phyloP scores from a whole-genome alignment of 2,797 vertebrate species.

The Danio albolineatus region DNA sequence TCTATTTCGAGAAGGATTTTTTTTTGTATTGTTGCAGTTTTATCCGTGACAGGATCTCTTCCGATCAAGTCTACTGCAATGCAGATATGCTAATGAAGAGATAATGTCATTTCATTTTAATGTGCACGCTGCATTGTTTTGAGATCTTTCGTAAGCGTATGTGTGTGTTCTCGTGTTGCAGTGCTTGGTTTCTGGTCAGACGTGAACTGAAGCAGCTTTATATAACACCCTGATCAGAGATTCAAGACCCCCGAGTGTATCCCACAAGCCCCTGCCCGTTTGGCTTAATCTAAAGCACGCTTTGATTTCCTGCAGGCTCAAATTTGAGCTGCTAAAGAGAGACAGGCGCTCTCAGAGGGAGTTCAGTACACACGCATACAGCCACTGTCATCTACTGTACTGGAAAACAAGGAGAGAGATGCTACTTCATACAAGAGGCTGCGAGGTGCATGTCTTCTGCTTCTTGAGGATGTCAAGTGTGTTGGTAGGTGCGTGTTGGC shows the following conservation, averaged over 20 bases:
- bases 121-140: neutral
- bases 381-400: constrained; percentile 25
- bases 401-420: neutral
- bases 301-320: constrained; percentile 43
- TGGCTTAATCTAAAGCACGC: constrained; percentile 40
- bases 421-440: neutral
- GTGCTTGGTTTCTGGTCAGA: constrained; percentile 16
- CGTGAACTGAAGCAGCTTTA: constrained; percentile 41
- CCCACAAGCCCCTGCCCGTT: constrained; percentile 37
- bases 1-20: neutral
- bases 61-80: constrained; percentile 6
- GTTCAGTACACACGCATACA: neutral
- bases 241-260: constrained; percentile 25
- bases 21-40: neutral
- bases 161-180: constrained; percentile 1
- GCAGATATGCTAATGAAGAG: constrained; percentile 39
- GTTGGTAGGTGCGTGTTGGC: neutral
- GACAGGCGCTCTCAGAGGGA: constrained; percentile 26
- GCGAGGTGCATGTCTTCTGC: neutral
- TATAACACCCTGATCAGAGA: constrained; percentile 39
- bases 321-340: constrained; percentile 44
- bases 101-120: constrained; percentile 10
- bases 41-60: neutral
- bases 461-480: neutral
- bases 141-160: constrained; percentile 1